Base-by-base conservation (phyloP, 2,888 invertebrate species). In the Dyspetes luteomarginatus region DNA sequence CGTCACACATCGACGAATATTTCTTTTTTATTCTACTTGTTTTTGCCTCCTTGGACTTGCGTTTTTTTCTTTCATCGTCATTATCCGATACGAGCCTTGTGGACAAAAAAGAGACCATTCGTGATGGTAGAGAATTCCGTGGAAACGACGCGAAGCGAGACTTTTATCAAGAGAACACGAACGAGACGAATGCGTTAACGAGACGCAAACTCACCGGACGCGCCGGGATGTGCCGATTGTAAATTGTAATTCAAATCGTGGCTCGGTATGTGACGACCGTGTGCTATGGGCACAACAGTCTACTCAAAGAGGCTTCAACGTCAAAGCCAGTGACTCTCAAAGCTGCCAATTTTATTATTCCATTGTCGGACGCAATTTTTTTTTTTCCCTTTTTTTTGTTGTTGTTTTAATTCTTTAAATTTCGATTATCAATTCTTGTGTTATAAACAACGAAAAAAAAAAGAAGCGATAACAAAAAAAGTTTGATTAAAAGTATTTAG, bases 201-300 rank as follows among this genome's bases (percentile, higher is more conserved):
- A 88, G 88, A 88, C 84, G 83, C 84, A 84, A 86, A 86, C 86
- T 85, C 83, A 84, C 85, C 85, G 88, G 85, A 86, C 85, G 85
- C 82, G 85, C 80, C 86, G 86, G 85, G 88, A 88, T 88, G 88
- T 86, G 85, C 84, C 88, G 88, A 90, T 90, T 90, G 90, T 90
- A 87, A 90, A 90, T 90, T 90, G 90, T 90, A 87, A 90, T 90
- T 90, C 90, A 90, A 90, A 90, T 90, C 88, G 88, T 82, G 86
- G 81, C 85, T 85, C 79, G 87, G 89, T 89, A 87, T 87, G 88
- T 85, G 86, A 82, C 83, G 81, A 72, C 65, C 79, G 72, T 73
- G 68, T 52, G 5, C 17, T 5, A 48, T 15, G 83, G 36, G 45
- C 19, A 84, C 89, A n/a, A 89, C 89, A 88, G 81, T 86, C 86